These are phyloP conservation scores for Lutjanus campechanus DNA, from an alignment of 2,797 vertebrate genomes.

Conservation along the genomic window DNA sequence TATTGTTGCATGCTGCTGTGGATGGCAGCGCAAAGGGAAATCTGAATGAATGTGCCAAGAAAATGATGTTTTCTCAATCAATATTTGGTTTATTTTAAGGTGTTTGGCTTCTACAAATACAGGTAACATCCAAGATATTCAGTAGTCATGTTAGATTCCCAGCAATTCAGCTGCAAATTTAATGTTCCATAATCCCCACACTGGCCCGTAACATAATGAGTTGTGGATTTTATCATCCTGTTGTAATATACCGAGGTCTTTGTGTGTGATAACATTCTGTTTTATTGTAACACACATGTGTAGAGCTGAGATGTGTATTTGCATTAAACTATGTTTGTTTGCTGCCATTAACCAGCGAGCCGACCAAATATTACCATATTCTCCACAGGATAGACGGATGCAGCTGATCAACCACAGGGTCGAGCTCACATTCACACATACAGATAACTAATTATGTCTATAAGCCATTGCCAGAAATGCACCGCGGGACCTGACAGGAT, in stretches of 20 bases:
- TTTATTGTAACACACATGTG: not conserved
- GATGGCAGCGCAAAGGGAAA: not conserved
- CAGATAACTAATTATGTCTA: conserved; percentile 57
- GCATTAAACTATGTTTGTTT: conserved; percentile 37
- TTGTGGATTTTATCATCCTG: conserved; percentile 28
- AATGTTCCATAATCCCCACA: conserved; percentile 22
- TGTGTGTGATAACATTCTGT: conserved; percentile 1
- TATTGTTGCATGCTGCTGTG: not conserved
- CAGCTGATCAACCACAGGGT: conserved; percentile 30
- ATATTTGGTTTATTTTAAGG: not conserved
- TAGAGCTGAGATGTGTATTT: conserved; percentile 9
- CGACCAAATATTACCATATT: conserved; percentile 17
- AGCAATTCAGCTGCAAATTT: conserved; percentile 21
- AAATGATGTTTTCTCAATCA: not conserved
- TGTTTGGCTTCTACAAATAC: not conserved
- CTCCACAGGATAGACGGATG: conserved; percentile 28
- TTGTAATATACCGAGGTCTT: conserved; percentile 1
- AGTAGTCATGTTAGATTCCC: not conserved
- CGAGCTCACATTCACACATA: conserved; percentile 40
- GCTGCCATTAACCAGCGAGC: conserved; percentile 12
- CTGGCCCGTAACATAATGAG: conserved; percentile 23
- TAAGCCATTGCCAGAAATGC: conserved; percentile 37
- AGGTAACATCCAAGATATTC: not conserved
- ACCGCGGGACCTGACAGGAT: conserved; percentile 39
- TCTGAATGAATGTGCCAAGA: not conserved